Evolutionary conservation across 2,797 vertebrate species (phyloP), one percentile per base, ranked within the genome.

Genomic region (Gymnopithys bicolor): DNA sequence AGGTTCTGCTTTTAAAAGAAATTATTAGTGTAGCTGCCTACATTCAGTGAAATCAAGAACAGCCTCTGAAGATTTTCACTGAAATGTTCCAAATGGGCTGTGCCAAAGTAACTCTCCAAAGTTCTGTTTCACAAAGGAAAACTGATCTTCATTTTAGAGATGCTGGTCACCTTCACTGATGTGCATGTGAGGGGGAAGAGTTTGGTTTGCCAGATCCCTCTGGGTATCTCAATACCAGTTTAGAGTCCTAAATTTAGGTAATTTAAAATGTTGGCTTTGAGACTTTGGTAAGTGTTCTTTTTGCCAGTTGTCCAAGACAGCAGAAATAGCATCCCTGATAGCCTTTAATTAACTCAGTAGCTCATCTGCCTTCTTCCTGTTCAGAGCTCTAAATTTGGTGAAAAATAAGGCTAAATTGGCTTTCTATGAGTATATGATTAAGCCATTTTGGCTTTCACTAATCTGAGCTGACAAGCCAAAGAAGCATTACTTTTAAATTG

Each of bases 401-500:
- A 95, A 95, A 96, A 95, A 94, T 77, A 87, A 93, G 43, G 58
- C 75, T 93, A 93, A 94, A 94, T 93, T 95, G 25, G 82, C 87
- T 95, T 95, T 93, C 84, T 92, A 48, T 89, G 81, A 85, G 71
- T 91, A 66, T 89, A 78, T 71, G 87, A 94, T 90, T 91, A 90
- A 96, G 58, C 87, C 79, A 45, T 91, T 89, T 91, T 94, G 92
- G 62, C 64, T 85, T 89, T 93, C 51, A 52, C 89, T 96, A 93
- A 94, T 97, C 68, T 87, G 69, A 95, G 58, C 53, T 95, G 95
- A 96, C 96, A 96, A 96, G 79, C 87, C 87, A 91, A 83, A 95
- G 94, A 85, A 95, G 91, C 95, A 96, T 95, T 95, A 93, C 94
- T 95, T 95, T 95, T 96, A 95, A 97, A 96, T 96, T 94, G 90